Conservation (phyloP, 2,888 invertebrate species). For the Flexamia atlantica region DNA sequence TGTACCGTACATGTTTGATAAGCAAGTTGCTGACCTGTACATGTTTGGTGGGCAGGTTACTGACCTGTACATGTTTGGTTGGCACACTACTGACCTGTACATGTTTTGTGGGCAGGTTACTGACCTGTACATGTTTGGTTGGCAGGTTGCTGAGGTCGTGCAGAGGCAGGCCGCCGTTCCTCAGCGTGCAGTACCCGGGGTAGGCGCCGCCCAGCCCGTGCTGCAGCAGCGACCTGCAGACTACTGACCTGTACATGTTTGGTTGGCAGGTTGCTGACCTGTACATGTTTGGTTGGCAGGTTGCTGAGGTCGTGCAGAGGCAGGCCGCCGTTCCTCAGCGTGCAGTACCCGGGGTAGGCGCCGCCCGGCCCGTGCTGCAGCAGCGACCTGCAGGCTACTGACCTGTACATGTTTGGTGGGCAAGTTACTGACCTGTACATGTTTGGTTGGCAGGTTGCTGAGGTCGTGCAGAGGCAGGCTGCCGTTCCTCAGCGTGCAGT, state of each 20-base stretch:
- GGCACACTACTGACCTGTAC: conserved; percentile 72
- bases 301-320: conserved; percentile 78
- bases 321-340: conserved; percentile 81
- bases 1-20: no score
- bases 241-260: conserved; percentile 64
- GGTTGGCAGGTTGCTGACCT: conserved; percentile 64
- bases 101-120: no score
- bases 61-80: conserved; percentile 68
- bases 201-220: conserved; percentile 73
- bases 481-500: conserved; percentile 82
- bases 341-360: conserved; percentile 87
- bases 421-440: not conserved
- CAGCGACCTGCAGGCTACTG: conserved; percentile 74
- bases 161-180: no score
- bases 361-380: conserved; percentile 76
- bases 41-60: not conserved
- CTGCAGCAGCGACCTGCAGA: not conserved
- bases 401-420: not conserved
- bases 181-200: conserved; percentile 86
- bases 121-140: no score
- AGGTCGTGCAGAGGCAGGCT: conserved; percentile 81
- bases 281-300: conserved; percentile 70
- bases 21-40: not conserved
- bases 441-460: conserved; percentile 65
- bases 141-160: no score